phyloP scores from a whole-genome alignment of 30 jellyfish, hydroid and myxozoan genomes.

The Aurelia sp. region DNA sequence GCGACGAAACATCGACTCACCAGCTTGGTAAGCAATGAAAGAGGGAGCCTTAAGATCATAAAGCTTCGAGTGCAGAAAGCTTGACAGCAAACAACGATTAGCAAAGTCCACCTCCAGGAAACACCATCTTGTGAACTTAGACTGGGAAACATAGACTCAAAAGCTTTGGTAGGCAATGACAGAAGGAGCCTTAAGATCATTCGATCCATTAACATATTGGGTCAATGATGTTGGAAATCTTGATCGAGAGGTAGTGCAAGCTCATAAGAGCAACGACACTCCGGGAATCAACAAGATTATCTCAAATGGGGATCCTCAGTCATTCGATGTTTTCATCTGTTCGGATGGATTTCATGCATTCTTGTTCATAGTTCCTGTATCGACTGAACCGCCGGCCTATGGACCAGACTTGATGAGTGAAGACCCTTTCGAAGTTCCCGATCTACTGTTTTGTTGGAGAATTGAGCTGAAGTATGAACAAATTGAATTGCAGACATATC shows the following conservation, averaged over 20 bases:
- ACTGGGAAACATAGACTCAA: no score
- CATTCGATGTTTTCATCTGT: slow-evolving; percentile 43
- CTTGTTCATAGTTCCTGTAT: slow-evolving; percentile 9
- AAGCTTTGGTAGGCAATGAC: no score
- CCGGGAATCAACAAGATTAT: slow-evolving; percentile 23
- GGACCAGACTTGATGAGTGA: slow-evolving; percentile 20
- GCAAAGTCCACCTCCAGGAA: no score
- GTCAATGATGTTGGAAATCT: slow-evolving; percentile 54
- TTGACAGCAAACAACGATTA: no score
- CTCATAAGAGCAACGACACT: slow-evolving; percentile 19
- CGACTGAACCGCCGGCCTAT: neutral
- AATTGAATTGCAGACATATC: slow-evolving; percentile 27
- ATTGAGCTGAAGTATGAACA: slow-evolving; percentile 35
- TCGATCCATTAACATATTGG: slow-evolving; percentile 40
- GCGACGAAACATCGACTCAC: no score
- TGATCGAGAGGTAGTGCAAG: slow-evolving; percentile 29
- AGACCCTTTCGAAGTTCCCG: slow-evolving; percentile 35
- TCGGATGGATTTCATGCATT: slow-evolving; percentile 51
- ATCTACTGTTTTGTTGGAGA: slow-evolving; percentile 13
- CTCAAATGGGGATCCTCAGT: neutral
- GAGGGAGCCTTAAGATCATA: slow-evolving; percentile 29
- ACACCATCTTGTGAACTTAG: no score
- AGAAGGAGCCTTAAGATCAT: slow-evolving; percentile 23
- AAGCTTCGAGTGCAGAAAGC: no score
- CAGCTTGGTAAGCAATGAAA: no score